Percentiles rank a stretch among this genome's conserved stretches.
These are phyloP conservation scores for Orgyia antiqua DNA, from an alignment of 2,888 invertebrate genomes.

Conservation along the genomic window DNA sequence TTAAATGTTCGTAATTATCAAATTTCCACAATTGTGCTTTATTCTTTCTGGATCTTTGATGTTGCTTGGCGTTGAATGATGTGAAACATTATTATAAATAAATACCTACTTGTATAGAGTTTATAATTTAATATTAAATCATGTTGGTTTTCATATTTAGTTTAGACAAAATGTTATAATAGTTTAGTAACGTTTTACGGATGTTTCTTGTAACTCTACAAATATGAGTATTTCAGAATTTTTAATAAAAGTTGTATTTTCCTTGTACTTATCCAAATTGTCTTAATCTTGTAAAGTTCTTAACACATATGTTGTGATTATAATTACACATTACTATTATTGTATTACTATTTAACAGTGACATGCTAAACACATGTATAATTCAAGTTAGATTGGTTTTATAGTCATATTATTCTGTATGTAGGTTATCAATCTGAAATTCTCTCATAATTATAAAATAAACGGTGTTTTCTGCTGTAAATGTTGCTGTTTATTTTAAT, in stretches of 20 bases:
- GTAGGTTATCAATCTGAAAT: conserved; percentile 79
- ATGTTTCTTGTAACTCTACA: conserved; percentile 57
- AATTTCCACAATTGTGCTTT: conserved; percentile 59
- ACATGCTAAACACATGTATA: conserved; percentile 63
- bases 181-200: conserved; percentile 61
- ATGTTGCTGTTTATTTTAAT: conserved; percentile 29
- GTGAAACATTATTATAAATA: conserved; percentile 58
- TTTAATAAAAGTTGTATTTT: conserved; percentile 62
- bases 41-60: conserved; percentile 64
- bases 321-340: conserved; percentile 10
- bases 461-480: conserved; percentile 80
- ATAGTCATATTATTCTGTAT: conserved; percentile 75
- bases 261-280: conserved; percentile 51
- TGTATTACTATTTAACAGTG: conserved; percentile 42
- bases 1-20: conserved; percentile 56
- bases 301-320: conserved; percentile 37
- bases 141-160: conserved; percentile 66
- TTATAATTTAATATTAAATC: conserved; percentile 57
- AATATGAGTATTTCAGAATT: conserved; percentile 61
- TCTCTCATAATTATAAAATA: conserved; percentile 80
- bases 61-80: conserved; percentile 72
- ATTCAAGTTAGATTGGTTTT: conserved; percentile 76
- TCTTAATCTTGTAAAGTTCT: conserved; percentile 69
- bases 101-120: conserved; percentile 40
- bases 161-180: conserved; percentile 70